Evolutionary conservation across 2,888 invertebrate species (phyloP).

Genomic region (Rhamphomyia laevipes): DNA sequence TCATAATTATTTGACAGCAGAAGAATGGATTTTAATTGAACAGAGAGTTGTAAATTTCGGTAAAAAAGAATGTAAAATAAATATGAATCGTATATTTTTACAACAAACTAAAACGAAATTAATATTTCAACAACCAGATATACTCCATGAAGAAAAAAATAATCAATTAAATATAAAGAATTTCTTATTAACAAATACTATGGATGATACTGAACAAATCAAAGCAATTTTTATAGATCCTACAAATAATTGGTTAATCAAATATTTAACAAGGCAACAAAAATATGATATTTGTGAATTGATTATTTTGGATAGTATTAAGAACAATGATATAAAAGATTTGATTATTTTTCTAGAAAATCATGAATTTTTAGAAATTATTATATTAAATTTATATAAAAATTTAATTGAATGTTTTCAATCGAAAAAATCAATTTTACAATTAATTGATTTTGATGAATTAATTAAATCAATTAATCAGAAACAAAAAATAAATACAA

Average conservation of each 20-base stretch:
- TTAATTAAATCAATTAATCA: slow-evolving; percentile 2
- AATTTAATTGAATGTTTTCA: slow-evolving; percentile 15
- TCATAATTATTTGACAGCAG: slow-evolving; percentile 23
- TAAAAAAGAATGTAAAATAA: slow-evolving; percentile 26
- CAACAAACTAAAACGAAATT: slow-evolving; percentile 21
- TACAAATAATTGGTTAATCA: slow-evolving; percentile 20
- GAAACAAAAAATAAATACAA: slow-evolving; percentile 6
- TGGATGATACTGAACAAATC: slow-evolving; percentile 16
- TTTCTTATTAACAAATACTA: slow-evolving; percentile 14
- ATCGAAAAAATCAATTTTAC: slow-evolving; percentile 19
- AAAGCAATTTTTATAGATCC: slow-evolving; percentile 16
- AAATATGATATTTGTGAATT: slow-evolving; percentile 20
- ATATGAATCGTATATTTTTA: slow-evolving; percentile 26
- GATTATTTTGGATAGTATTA: slow-evolving; percentile 7
- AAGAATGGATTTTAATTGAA: slow-evolving; percentile 31
- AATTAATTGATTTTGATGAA: slow-evolving; percentile 16
- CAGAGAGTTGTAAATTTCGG: slow-evolving; percentile 36
- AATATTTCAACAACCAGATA: slow-evolving; percentile 12
- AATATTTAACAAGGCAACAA: slow-evolving; percentile 20
- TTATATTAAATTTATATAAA: slow-evolving; percentile 20
- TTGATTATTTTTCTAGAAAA: slow-evolving; percentile 16
- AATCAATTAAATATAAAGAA: slow-evolving; percentile 13
- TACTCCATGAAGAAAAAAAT: no score
- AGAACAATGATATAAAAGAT: slow-evolving; percentile 9
- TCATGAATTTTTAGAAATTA: slow-evolving; percentile 25